Evolutionary conservation across 2,797 vertebrate species (phyloP), one percentile per base, ranked within the genome.

Genomic region (Lycodopsis pacificus): DNA sequence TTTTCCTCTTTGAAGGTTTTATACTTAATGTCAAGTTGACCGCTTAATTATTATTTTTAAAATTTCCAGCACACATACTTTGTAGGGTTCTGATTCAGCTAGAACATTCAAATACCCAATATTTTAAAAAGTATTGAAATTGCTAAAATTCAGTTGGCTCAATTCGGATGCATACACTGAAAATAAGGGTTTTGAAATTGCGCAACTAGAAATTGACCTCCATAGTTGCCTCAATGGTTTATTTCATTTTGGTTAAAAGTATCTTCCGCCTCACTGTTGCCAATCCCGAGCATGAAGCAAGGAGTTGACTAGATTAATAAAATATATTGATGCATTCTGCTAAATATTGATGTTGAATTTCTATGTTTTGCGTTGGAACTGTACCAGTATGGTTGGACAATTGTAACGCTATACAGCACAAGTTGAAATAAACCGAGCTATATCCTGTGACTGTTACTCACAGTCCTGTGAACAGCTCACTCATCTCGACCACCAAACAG

Each of bases 401-500:
- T 15, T 51, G 11, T 9, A 53, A 0, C n/a, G 22, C 6, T 17
- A 7, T 14, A 32, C 4, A 27, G 13, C 8, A 19, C 7, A 27
- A 27, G 20, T 42, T 42, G 34, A 64, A 73, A 66, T 4, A 66
- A 80, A 56, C 36, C 0, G 42, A 79, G 17, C 30, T 27, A 17
- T 59, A 40, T 56, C 71, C 8, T 48, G 58, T 63, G 4, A 72
- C 44, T 49, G 44, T 64, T n/a, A 1, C n/a, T 56, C 49, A 13
- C 46, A 40, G 53, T 56, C 40, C 67, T 34, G 66, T 58, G 79
- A 86, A 62, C 56, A 13, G 25, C 42, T 81, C 76, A 72, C 76
- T 87, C 72, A 69, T 71, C 80, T 77, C 57, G 71, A 88, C 80
- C 84, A 80, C 77, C 86, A 73, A 77, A 80, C 85, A n/a, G 81